These are phyloP conservation scores for Sebastes kiyomatsui DNA, from an alignment of 2,797 vertebrate genomes.

Conservation along the genomic window DNA sequence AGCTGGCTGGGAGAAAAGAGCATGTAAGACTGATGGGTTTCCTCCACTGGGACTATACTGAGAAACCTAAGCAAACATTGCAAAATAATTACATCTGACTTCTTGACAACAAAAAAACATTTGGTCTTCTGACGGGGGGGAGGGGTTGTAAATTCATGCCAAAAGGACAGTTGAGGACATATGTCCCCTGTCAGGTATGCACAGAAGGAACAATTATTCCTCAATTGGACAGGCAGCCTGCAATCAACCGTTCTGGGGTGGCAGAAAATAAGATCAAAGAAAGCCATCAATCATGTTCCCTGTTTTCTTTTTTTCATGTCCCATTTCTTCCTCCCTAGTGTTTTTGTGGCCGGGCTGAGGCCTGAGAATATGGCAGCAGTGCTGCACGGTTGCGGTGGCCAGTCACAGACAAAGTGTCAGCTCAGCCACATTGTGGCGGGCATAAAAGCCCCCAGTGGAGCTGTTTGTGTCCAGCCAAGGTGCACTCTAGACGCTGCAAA, in stretches of 20 bases:
- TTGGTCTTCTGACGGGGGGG: constrained; percentile 57
- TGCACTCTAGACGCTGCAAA: constrained; percentile 59
- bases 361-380: constrained; percentile 68
- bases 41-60: constrained; percentile 43
- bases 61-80: constrained; percentile 71
- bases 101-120: constrained; percentile 70
- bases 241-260: constrained; percentile 78
- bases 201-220: constrained; percentile 77
- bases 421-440: constrained; percentile 69
- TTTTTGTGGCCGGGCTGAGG: constrained; percentile 68
- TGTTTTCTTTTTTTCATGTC: constrained; percentile 69
- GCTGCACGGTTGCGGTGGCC: constrained; percentile 62
- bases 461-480: constrained; percentile 72
- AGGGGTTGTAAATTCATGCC: constrained; percentile 67
- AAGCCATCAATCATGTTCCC: constrained; percentile 75
- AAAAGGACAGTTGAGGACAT: constrained; percentile 67
- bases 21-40: constrained; percentile 52
- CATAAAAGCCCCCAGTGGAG: constrained; percentile 72
- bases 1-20: constrained; percentile 51
- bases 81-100: constrained; percentile 74
- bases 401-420: constrained; percentile 78
- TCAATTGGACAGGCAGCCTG: constrained; percentile 73
- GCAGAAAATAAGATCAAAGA: constrained; percentile 83
- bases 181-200: constrained; percentile 78
- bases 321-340: constrained; percentile 60